Evolutionary conservation across 2,888 invertebrate species (phyloP).

Genomic region (Tuberolachnus salignus): DNA sequence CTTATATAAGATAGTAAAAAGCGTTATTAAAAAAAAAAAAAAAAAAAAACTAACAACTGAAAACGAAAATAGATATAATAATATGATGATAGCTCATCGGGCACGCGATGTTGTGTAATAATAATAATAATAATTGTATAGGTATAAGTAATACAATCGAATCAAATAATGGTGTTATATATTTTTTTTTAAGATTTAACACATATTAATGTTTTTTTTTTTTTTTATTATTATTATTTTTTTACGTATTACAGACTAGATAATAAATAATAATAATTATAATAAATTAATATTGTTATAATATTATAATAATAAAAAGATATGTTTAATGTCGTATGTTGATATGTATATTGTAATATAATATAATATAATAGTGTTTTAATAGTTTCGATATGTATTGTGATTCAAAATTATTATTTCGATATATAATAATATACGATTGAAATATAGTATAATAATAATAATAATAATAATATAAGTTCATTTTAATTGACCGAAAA

Average conservation of each 20-base stretch:
- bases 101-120: constrained; percentile 14
- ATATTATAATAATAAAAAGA: constrained; percentile 41
- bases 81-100: constrained; percentile 31
- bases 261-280: constrained; percentile 47
- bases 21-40: constrained; percentile 20
- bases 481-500: constrained; percentile 46
- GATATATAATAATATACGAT: constrained; percentile 9
- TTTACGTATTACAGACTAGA: constrained; percentile 25
- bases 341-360: constrained; percentile 31
- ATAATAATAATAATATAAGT: constrained; percentile 4
- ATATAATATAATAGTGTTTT: background rate
- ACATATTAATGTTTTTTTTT: constrained; percentile 28
- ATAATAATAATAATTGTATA: too few species aligned
- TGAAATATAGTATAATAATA: constrained; percentile 22
- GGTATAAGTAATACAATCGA: too few species aligned
- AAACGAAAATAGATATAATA: background rate
- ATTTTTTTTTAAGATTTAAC: constrained; percentile 23
- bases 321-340: constrained; percentile 53
- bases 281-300: background rate
- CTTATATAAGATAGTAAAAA: background rate
- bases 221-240: constrained; percentile 22
- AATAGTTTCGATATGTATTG: constrained; percentile 38
- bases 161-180: too few species aligned
- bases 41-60: constrained; percentile 7
- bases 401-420: constrained; percentile 27